Base-by-base conservation (phyloP, 2,888 invertebrate genomes). In the Nasonia oneida region DNA sequence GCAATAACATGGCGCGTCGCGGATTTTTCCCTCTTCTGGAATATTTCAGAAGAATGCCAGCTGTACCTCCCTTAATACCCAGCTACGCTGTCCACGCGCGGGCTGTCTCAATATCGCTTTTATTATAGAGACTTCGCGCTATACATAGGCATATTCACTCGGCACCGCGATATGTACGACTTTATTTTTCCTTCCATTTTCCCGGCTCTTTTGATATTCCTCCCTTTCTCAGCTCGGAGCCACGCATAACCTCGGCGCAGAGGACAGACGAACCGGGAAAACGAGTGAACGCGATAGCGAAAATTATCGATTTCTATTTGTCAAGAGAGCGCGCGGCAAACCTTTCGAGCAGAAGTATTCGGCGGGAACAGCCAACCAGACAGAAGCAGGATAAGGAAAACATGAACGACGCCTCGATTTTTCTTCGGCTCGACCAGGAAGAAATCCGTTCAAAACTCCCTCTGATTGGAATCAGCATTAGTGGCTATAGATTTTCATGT, bases 241-340 rank as follows among this genome's bases (percentile, higher is more conserved):
- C 5, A 18, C 5, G 53, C 15, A 18, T 53, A 53, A 18, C 3
- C 3, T 18, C 18, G 1, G 15, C 53, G 8, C 4, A 10, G 18
- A 18, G 23, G 57, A 10, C 23, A 23, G 61, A 61, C 23, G 23
- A 61, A 61, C 14, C 37, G 77, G 37, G 74, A 74, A 42, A 14
- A 47, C 23, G 71, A 80, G 47, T 53, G 23, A 15, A 33, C 64
- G 29, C 64, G 8, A 39, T 23, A 74, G 14, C 23, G 23, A 71
- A 80, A 71, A 53, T 3, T 47, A 37, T 53, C 29, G 77, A 42
- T 77, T 64, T 64, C 77, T 77, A 74, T 74, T 74, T 64, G 77
- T 23, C 64, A 39, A n/a, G 39, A 57, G 57, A 18, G 33, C 29
- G 39, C 10, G 6, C n/a, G 10, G n/a, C 39, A 8, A 42, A 42